These are phyloP conservation scores for Axea sp. DNA, from an alignment of 2,888 invertebrate genomes.

Conservation along the genomic window DNA sequence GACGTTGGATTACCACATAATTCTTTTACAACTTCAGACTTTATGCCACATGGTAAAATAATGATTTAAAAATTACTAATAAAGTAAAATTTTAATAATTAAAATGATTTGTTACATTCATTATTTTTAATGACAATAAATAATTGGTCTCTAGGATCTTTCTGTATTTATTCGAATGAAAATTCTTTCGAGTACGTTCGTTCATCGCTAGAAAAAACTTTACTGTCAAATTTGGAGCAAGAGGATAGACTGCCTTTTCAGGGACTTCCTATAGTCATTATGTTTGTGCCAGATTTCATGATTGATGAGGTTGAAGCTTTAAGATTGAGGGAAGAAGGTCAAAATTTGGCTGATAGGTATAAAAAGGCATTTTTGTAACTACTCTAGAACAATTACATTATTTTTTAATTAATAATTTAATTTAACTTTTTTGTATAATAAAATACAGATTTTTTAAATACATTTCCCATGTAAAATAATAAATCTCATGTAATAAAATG, in stretches of 20 bases:
- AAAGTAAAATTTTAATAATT: too few species aligned
- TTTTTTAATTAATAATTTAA: too few species aligned
- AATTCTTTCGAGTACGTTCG: constrained; percentile 95
- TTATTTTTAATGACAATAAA: too few species aligned
- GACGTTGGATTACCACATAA: constrained; percentile 90
- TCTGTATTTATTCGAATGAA: constrained; percentile 94
- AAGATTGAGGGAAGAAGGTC: constrained; percentile 92
- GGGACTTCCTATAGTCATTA: constrained; percentile 91
- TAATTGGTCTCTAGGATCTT: constrained; percentile 87
- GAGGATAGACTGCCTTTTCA: constrained; percentile 94
- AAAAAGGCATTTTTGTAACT: neutral
- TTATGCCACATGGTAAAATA: constrained; percentile 90
- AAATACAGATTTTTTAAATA: too few species aligned
- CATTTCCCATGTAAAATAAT: too few species aligned
- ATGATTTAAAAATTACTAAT: neutral
- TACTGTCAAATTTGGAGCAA: constrained; percentile 92
- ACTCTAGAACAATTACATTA: constrained; percentile 1
- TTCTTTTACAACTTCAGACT: constrained; percentile 90
- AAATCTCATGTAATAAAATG: too few species aligned
- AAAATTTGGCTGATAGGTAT: constrained; percentile 92
- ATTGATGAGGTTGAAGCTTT: constrained; percentile 92
- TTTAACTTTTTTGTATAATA: too few species aligned
- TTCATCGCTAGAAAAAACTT: constrained; percentile 93
- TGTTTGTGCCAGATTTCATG: constrained; percentile 91
- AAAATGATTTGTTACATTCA: too few species aligned